phyloP scores from a whole-genome alignment of 2,797 vertebrate species.

The Chaetophractus vellerosus region DNA sequence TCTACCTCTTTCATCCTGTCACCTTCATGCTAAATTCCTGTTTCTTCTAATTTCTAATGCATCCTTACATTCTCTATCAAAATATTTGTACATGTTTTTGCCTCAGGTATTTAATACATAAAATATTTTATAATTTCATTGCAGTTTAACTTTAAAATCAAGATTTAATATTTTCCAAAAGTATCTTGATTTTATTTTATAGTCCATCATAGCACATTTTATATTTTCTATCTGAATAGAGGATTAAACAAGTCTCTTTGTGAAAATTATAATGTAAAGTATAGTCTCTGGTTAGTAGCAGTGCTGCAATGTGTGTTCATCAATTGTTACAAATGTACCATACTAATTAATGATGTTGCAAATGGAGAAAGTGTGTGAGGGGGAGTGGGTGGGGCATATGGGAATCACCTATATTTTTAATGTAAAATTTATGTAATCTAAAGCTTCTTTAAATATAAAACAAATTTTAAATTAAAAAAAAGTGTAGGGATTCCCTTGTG shows the following conservation, averaged over 20 bases:
- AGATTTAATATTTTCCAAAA: slow-evolving; percentile 7
- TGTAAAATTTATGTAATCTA: no score
- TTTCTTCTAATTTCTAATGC: neutral
- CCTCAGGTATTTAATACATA: neutral
- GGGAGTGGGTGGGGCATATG: no score
- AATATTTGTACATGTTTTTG: neutral
- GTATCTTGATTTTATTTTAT: neutral
- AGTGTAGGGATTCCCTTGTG: no score
- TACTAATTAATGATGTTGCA: no score
- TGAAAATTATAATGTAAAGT: no score
- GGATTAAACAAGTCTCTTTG: neutral
- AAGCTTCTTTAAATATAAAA: no score
- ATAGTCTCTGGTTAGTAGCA: no score
- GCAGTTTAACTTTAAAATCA: neutral
- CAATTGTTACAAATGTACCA: no score
- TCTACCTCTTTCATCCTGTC: neutral
- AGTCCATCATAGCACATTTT: neutral
- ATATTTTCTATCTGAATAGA: neutral
- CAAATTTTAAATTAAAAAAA: no score
- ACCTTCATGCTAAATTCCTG: neutral
- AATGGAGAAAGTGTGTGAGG: no score
- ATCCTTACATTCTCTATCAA: neutral
- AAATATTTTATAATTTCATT: neutral
- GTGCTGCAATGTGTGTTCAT: no score
- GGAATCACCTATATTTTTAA: no score